phyloP scores from a whole-genome alignment of 2,888 invertebrate species.

The Tetragnatha montana region DNA sequence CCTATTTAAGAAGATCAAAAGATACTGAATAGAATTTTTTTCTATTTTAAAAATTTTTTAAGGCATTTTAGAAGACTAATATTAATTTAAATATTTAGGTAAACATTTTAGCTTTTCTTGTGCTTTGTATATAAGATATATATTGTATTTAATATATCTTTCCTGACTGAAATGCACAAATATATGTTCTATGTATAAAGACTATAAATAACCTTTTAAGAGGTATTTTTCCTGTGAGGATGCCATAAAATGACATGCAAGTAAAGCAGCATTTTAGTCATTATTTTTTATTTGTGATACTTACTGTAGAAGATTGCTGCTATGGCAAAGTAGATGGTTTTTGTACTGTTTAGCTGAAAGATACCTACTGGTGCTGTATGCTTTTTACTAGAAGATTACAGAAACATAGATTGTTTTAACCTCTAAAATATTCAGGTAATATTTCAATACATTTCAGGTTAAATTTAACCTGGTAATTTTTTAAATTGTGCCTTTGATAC shows the following conservation, averaged over 20 bases:
- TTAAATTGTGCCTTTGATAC: neutral
- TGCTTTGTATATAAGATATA: conserved; percentile 43
- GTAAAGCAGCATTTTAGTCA: conserved; percentile 27
- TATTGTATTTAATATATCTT: conserved; percentile 44
- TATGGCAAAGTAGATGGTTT: neutral
- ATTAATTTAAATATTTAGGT: neutral
- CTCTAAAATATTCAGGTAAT: neutral
- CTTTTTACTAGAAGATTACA: neutral
- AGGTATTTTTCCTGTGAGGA: conserved; percentile 31
- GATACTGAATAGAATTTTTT: too few species aligned
- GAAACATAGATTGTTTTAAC: neutral
- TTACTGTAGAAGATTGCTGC: neutral
- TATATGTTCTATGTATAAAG: conserved; percentile 27
- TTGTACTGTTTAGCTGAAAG: neutral
- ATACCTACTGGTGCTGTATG: conserved; percentile 32
- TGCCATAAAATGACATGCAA: conserved; percentile 33
- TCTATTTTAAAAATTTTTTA: too few species aligned
- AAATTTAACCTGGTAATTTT: neutral
- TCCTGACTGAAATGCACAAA: conserved; percentile 25
- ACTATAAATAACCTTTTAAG: conserved; percentile 13
- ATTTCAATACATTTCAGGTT: neutral
- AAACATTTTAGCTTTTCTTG: conserved; percentile 49
- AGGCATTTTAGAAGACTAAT: too few species aligned
- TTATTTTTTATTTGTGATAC: conserved; percentile 33
- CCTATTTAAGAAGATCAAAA: too few species aligned